Base-by-base conservation (phyloP, 2,888 invertebrate species). In the Abscondita cerata region DNA sequence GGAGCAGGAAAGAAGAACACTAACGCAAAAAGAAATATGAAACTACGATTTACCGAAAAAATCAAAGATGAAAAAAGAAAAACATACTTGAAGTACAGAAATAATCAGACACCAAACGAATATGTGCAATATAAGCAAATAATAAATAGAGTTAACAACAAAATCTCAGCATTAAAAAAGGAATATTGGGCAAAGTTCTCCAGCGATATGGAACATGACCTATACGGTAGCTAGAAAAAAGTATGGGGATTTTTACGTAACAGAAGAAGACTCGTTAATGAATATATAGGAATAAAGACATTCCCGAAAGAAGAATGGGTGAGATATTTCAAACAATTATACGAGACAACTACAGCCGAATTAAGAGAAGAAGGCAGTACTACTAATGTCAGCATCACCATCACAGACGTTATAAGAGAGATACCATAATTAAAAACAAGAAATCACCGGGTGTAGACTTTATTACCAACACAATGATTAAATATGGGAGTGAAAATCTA, bases 341-440 rank as follows among this genome's bases (percentile, higher is more conserved):
- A 25, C 6, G 25, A 25, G 25, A 25, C 25, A 25, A 25, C 25
- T 25, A 25, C 25, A 25, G 25, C 25, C 2, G 25, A 25, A 2
- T 6, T 25, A 25, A 25, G n/a, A n/a, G n/a, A n/a, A n/a, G n/a
- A n/a, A n/a, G 40, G 40, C 13, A 40, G 51, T 36, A 52, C 13
- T 38, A 40, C 16, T 40, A 13, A 52, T 52, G 20, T 12, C 52
- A 52, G 13, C 9, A 19, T 40, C 11, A 40, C 15, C 20, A 40
- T 40, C n/a, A n/a, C n/a, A 36, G 19, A 36, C 8, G 33, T 11
- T 5, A 25, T 33, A 13, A 33, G 15, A 33, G 33, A 16, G 25
- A 31, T 25, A 48, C 25, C 13, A 13, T 36, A 9, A 36, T 36
- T 8, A 48, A 48, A 51, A 51, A 51, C 51, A 51, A 36, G 18